phyloP scores from a whole-genome alignment of 2,888 invertebrate genomes.

The Drosophila prolongata region DNA sequence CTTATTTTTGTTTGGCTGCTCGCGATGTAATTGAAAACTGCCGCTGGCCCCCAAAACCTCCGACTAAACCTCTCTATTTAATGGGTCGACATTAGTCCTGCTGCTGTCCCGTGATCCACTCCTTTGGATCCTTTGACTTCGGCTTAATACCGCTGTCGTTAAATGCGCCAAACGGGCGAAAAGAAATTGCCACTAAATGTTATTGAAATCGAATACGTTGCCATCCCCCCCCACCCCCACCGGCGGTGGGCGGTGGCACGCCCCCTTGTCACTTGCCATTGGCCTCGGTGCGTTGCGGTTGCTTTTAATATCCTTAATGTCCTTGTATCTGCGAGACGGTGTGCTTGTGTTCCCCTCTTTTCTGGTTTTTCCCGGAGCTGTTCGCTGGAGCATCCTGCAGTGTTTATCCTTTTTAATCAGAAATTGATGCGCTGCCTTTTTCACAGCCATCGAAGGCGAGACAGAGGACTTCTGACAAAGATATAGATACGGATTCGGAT shows the following conservation, averaged over 20 bases:
- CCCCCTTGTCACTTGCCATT: constrained; percentile 36
- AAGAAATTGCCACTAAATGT: constrained; percentile 75
- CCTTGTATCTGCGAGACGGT: constrained; percentile 24
- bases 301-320: constrained; percentile 45
- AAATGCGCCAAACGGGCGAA: constrained; percentile 56
- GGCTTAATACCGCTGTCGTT: constrained; percentile 56
- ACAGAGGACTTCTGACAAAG: neutral
- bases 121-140: constrained; percentile 25
- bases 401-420: constrained; percentile 60
- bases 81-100: constrained; percentile 42
- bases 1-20: neutral
- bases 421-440: constrained; percentile 55
- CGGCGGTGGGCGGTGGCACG: neutral
- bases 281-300: constrained; percentile 22
- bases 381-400: constrained; percentile 20
- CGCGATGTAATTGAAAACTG: constrained; percentile 36
- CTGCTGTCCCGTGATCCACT: constrained; percentile 21
- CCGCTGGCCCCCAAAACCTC: constrained; percentile 1
- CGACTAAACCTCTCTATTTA: constrained; percentile 20
- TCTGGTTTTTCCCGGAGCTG: constrained; percentile 14
- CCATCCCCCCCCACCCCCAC: neutral
- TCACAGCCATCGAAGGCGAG: constrained; percentile 10
- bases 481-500: neutral
- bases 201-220: constrained; percentile 71
- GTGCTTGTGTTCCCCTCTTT: neutral